Evolutionary conservation across 1,140 invertebrate species (phyloP), one percentile per base, ranked within the genome.

Genomic region (Leptonema lineaticorne): DNA sequence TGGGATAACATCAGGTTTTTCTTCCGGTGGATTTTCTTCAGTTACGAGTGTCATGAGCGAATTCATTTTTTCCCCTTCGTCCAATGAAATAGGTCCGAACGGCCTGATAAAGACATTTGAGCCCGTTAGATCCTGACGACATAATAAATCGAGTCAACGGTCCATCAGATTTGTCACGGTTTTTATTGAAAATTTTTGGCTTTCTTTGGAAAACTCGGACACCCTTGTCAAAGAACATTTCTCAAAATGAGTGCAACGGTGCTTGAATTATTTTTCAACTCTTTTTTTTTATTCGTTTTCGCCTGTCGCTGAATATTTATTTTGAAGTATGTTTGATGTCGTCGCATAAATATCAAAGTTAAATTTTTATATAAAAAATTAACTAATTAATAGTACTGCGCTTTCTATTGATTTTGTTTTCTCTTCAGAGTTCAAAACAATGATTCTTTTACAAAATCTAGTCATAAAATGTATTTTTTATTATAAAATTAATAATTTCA

Each of bases 171-270:
- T 53, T 20, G 48, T 53, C 48, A 53, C 24, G 11, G 18, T 53
- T 20, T 53, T 20, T 53, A 20, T 26, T 20, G 48, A 18, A 20
- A 53, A 53, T 20, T 53, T 53, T 18, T 9, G 16, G 11, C 37
- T 16, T 14, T 11, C 16, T 11, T n/a, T 27, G 28, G 28, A 27
- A 41, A 50, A 64, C 20, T 66, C 41, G 63, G 46, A 3, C 37
- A 66, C 63, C 63, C 48, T 66, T 48, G 27, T 66, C 63, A 66
- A 66, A 66, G 46, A 66, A 20, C 63, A 66, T 66, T 66, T 56
- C 46, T 56, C n/a, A 28, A 9, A 41, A 11, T 27, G 26, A 56
- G 46, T 66, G 63, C 63, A 66, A 56, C 63, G 50, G 50, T 48
- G 56, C 29, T 30, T 66, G 63, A n/a, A n/a, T n/a, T n/a, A n/a